phyloP scores from a whole-genome alignment of 2,113 vertebrate genomes.

The Protobothrops flavoviridis region DNA sequence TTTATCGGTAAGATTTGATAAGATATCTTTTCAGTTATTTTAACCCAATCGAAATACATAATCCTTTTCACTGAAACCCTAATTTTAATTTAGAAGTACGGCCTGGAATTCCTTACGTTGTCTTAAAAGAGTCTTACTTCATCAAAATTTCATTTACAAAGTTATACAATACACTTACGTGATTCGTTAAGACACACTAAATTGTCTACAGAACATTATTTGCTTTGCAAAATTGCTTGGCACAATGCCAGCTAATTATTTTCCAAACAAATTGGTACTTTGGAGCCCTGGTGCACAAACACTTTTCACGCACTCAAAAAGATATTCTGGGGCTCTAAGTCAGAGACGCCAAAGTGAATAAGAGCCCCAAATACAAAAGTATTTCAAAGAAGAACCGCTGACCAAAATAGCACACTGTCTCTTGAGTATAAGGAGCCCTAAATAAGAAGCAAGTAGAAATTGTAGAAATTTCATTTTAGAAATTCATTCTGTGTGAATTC shows the following conservation, averaged over 20 bases:
- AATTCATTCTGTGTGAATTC: not conserved
- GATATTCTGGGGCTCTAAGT: not conserved
- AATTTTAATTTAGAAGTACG: not conserved
- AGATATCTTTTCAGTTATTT: not conserved
- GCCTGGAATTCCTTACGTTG: not conserved
- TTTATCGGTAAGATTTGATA: not conserved
- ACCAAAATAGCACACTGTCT: not conserved
- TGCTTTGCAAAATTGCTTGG: not conserved
- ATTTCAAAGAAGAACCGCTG: not conserved
- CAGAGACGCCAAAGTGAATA: not conserved
- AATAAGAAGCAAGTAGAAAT: not conserved
- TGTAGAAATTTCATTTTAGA: not conserved
- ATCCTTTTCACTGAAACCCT: not conserved
- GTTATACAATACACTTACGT: not conserved
- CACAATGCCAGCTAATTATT: not conserved
- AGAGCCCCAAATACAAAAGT: not conserved
- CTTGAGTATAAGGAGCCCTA: not conserved
- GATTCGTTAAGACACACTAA: not conserved
- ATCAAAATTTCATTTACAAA: not conserved
- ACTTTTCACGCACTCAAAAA: not conserved
- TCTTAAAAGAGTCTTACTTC: not conserved
- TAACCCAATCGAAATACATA: not conserved
- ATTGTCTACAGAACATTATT: not conserved
- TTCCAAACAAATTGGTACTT: not conserved
- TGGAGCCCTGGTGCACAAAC: not conserved